Percentiles rank a stretch among this genome's conserved stretches.
Evolutionary conservation across 2,888 invertebrate species (phyloP).

Genomic region (Pachymerium ferrugineum): DNA sequence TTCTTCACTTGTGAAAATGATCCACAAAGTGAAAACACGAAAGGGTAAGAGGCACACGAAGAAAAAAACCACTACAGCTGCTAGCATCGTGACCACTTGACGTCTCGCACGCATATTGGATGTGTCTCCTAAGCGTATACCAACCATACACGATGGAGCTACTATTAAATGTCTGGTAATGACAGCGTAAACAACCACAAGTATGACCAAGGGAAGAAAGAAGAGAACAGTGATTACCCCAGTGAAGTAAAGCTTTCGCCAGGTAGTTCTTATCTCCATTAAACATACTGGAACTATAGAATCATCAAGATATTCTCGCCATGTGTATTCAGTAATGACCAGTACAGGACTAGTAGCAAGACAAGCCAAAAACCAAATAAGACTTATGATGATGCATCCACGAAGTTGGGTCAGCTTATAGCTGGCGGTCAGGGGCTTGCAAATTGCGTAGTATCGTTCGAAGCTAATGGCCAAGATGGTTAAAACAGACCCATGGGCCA

Average conservation of each 20-base stretch:
- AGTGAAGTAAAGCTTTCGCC: conserved; percentile 74
- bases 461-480: conserved; percentile 81
- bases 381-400: conserved; percentile 45
- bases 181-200: conserved; percentile 74
- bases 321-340: conserved; percentile 68
- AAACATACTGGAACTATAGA: conserved; percentile 68
- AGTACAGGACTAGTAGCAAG: conserved; percentile 49
- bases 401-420: conserved; percentile 47
- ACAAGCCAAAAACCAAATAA: conserved; percentile 46
- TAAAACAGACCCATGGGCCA: conserved; percentile 84
- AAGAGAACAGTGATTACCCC: conserved; percentile 76
- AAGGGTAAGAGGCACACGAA: conserved; percentile 86
- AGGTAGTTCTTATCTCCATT: conserved; percentile 69
- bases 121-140: conserved; percentile 35
- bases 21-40: conserved; percentile 79
- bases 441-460: conserved; percentile 85
- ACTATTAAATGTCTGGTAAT: conserved; percentile 81
- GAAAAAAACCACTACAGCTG: conserved; percentile 82
- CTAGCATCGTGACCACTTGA: conserved; percentile 85
- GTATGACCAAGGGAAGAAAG: conserved; percentile 71
- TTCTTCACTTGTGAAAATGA: conserved; percentile 53
- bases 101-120: conserved; percentile 51
- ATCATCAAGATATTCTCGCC: conserved; percentile 67
- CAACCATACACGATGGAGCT: conserved; percentile 61
- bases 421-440: conserved; percentile 75